These are phyloP conservation scores for Ranitomeya variabilis DNA, from an alignment of 2,113 vertebrate genomes.

Conservation along the genomic window DNA sequence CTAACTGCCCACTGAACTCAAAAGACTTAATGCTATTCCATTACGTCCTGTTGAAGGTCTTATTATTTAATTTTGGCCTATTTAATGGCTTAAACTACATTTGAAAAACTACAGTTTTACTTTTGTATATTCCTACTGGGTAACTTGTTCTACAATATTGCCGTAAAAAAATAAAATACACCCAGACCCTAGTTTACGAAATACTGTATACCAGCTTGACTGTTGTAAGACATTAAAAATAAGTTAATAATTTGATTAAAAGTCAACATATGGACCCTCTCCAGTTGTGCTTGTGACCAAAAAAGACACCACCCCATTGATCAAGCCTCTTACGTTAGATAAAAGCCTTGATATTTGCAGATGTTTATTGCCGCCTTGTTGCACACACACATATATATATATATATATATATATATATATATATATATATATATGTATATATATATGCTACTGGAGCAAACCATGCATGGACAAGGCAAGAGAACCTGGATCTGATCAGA, in stretches of 20 bases:
- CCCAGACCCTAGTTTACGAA: not conserved
- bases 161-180: not conserved
- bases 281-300: not conserved
- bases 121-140: slow-evolving; percentile 47
- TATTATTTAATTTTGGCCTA: slow-evolving; percentile 71
- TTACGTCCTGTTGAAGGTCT: slow-evolving; percentile 67
- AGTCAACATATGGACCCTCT: not conserved
- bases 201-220: not conserved
- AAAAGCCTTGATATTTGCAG: not conserved
- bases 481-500: too few relatives aligned
- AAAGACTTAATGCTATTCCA: slow-evolving; percentile 68
- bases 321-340: not conserved
- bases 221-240: not conserved
- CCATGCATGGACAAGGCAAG: too few relatives aligned
- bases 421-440: too few relatives aligned
- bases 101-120: slow-evolving; percentile 13
- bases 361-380: not conserved
- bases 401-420: too few relatives aligned
- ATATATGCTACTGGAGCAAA: too few relatives aligned
- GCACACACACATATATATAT: too few relatives aligned
- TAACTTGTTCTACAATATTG: not conserved
- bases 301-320: not conserved
- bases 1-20: slow-evolving; percentile 68
- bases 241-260: not conserved
- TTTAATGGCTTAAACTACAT: slow-evolving; percentile 58